A percentile compares a stretch with the other conserved stretches of the same genome.
Conservation (phyloP, 2,113 vertebrate species). For the Tetrao urogallus region DNA sequence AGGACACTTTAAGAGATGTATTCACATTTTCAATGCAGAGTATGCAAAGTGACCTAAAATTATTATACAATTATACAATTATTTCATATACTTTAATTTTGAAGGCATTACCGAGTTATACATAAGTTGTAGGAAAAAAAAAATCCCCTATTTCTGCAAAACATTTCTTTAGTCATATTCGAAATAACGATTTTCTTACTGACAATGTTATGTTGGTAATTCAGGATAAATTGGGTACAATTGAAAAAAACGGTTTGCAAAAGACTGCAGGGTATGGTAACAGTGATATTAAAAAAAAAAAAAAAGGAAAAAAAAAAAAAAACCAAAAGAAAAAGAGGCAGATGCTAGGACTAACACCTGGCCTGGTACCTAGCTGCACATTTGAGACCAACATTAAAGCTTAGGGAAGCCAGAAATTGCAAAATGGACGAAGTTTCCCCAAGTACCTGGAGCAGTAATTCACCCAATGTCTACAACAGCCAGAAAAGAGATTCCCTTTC, state of each 20-base stretch:
- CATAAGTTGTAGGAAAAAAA: background rate
- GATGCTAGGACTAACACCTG: background rate
- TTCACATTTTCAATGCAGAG: background rate
- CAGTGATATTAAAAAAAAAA: background rate
- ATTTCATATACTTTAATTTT: background rate
- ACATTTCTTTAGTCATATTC: background rate
- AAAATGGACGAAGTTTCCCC: constrained; percentile 4
- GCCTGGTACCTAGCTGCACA: background rate
- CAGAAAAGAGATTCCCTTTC: background rate
- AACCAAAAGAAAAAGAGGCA: background rate
- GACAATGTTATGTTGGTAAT: background rate
- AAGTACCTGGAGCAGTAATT: constrained; percentile 21
- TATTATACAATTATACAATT: too few relatives aligned
- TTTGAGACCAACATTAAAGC: background rate
- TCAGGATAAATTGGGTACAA: background rate
- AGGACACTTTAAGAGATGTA: background rate
- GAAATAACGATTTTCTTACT: background rate
- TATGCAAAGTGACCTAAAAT: background rate
- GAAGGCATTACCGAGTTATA: background rate
- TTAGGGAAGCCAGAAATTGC: background rate
- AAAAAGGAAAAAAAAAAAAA: background rate
- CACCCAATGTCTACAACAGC: background rate
- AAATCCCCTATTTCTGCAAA: background rate
- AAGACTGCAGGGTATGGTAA: background rate
- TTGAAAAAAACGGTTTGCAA: background rate